Conservation (phyloP, 2,797 vertebrate species). For the Hylomyscus alleni region DNA sequence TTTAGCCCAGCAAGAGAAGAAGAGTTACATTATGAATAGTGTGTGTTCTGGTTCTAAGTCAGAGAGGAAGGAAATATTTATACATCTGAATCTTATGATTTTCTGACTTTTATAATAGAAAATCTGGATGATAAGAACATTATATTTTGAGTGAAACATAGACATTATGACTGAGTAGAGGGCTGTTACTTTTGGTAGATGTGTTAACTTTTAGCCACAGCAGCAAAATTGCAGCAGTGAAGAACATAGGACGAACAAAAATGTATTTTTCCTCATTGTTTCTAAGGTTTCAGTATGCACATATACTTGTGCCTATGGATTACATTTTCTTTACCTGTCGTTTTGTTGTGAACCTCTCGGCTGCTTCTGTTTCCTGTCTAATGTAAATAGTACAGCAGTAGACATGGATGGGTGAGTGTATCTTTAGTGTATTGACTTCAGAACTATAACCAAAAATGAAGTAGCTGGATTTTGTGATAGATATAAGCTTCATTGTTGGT, state of each 20-base stretch:
- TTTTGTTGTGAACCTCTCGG: not conserved
- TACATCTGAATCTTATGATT: conserved; percentile 28
- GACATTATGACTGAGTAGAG: not conserved
- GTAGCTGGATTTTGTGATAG: not conserved
- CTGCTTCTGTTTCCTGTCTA: not conserved
- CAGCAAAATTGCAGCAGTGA: not conserved
- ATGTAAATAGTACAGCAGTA: not conserved
- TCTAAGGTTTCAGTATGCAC: not conserved
- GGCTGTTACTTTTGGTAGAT: not conserved
- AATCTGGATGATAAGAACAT: not conserved
- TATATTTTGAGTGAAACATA: not conserved
- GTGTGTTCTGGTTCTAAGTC: conserved; percentile 36
- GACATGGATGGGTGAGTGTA: not conserved
- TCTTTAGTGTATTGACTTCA: not conserved
- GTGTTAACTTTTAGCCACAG: not conserved
- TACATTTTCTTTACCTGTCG: not conserved
- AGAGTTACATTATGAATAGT: conserved; percentile 25
- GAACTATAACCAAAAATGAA: not conserved
- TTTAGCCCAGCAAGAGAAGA: not conserved
- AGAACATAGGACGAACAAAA: not conserved
- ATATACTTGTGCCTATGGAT: not conserved
- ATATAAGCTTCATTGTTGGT: not conserved
- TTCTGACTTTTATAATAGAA: not conserved
- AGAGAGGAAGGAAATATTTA: conserved; percentile 25
- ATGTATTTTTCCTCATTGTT: not conserved